Conservation (phyloP, 2,797 vertebrate species). For the Ctenochaetus hawaiiensis region DNA sequence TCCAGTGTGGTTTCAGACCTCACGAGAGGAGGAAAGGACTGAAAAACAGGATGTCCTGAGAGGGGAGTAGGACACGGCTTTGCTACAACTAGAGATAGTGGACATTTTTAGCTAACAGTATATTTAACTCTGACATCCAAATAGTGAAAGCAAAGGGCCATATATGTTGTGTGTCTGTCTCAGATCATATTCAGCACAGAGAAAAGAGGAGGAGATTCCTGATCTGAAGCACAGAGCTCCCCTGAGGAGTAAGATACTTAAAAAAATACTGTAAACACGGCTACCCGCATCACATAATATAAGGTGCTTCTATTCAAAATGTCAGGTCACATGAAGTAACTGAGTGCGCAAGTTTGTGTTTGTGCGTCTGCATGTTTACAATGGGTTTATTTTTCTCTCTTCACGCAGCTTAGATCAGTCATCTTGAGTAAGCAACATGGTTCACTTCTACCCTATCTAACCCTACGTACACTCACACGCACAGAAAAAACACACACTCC, state of each 20-base stretch:
- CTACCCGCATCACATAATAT: slow-evolving; percentile 11
- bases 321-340: slow-evolving; percentile 33
- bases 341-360: background rate
- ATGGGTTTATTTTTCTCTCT: slow-evolving; percentile 43
- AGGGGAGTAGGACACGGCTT: background rate
- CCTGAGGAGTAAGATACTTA: slow-evolving; percentile 38
- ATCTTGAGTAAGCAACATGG: slow-evolving; percentile 49
- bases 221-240: slow-evolving; percentile 17
- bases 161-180: background rate
- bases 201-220: slow-evolving; percentile 14
- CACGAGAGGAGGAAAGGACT: slow-evolving; percentile 18
- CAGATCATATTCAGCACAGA: slow-evolving; percentile 7
- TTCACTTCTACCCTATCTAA: slow-evolving; percentile 24
- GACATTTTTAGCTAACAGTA: background rate
- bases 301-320: slow-evolving; percentile 41
- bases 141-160: background rate
- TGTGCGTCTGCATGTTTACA: slow-evolving; percentile 42
- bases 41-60: slow-evolving; percentile 12
- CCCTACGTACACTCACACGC: background rate
- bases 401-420: slow-evolving; percentile 55
- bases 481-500: background rate
- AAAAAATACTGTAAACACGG: slow-evolving; percentile 39
- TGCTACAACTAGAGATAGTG: background rate
- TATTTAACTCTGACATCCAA: background rate
- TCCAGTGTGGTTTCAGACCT: slow-evolving; percentile 42